Evolutionary conservation across 2,113 vertebrate genomes (phyloP).

Genomic region (Pterocles orientalis): DNA sequence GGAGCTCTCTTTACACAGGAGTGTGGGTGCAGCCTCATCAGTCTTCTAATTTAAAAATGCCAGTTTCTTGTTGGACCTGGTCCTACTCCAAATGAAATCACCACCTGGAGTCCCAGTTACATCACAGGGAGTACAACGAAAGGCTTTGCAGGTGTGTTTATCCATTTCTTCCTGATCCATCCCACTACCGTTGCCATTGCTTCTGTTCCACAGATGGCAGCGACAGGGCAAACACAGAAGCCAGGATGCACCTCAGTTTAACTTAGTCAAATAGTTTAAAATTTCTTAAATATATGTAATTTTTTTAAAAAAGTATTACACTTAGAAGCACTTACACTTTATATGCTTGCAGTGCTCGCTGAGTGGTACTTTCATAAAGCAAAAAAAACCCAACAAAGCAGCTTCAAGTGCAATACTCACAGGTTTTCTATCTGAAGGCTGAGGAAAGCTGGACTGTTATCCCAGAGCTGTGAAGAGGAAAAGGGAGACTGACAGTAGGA

Average conservation of each 20-base stretch:
- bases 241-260: background rate
- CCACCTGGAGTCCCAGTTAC: background rate
- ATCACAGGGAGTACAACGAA: background rate
- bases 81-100: background rate
- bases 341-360: background rate
- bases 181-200: background rate
- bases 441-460: background rate
- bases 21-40: background rate
- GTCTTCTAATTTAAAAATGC: background rate
- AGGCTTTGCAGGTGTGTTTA: background rate
- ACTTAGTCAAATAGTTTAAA: background rate
- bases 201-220: background rate
- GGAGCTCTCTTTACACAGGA: background rate
- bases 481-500: background rate
- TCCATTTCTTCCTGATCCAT: background rate
- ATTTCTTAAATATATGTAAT: background rate
- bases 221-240: background rate
- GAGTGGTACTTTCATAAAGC: background rate
- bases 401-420: background rate
- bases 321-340: background rate
- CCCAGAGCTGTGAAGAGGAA: background rate
- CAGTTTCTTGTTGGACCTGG: background rate
- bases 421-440: background rate
- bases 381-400: background rate
- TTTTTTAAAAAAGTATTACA: background rate